phyloP scores from a whole-genome alignment of 1,140 invertebrate genomes.

The Pseudoatta argentina region DNA sequence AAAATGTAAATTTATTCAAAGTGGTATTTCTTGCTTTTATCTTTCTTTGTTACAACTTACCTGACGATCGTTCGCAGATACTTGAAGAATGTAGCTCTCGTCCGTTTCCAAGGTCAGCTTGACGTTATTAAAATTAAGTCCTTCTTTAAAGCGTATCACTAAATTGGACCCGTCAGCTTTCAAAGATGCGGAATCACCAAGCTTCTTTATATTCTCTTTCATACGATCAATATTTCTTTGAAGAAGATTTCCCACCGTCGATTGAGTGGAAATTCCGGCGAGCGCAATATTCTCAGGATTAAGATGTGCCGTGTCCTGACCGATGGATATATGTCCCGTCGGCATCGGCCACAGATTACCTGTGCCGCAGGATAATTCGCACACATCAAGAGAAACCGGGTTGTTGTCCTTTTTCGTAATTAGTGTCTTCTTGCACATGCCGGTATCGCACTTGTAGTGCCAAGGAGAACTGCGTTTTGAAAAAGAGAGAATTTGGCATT shows the following conservation, averaged over 20 bases:
- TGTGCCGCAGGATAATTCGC: constrained; percentile 83
- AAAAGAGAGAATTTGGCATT: not conserved
- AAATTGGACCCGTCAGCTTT: constrained; percentile 78
- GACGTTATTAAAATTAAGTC: constrained; percentile 59
- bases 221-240: constrained; percentile 81
- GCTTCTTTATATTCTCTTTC: constrained; percentile 68
- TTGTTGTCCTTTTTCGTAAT: constrained; percentile 75
- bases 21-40: not conserved
- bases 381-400: constrained; percentile 78
- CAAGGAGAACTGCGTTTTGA: constrained; percentile 77
- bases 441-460: constrained; percentile 82
- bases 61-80: constrained; percentile 81
- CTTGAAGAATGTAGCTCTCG: constrained; percentile 89
- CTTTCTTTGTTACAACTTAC: constrained; percentile 77
- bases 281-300: constrained; percentile 88
- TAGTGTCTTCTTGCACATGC: constrained; percentile 79
- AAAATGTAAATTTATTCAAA: constrained; percentile 38
- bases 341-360: constrained; percentile 91
- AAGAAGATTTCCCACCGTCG: constrained; percentile 84
- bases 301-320: constrained; percentile 88
- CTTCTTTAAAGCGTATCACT: constrained; percentile 75
- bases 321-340: constrained; percentile 88
- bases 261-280: constrained; percentile 79
- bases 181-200: constrained; percentile 43
- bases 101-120: constrained; percentile 88